Percentiles rank a stretch among this genome's conserved stretches.
Conservation (phyloP, 2,113 vertebrate genomes). For the Sardina pilchardus region DNA sequence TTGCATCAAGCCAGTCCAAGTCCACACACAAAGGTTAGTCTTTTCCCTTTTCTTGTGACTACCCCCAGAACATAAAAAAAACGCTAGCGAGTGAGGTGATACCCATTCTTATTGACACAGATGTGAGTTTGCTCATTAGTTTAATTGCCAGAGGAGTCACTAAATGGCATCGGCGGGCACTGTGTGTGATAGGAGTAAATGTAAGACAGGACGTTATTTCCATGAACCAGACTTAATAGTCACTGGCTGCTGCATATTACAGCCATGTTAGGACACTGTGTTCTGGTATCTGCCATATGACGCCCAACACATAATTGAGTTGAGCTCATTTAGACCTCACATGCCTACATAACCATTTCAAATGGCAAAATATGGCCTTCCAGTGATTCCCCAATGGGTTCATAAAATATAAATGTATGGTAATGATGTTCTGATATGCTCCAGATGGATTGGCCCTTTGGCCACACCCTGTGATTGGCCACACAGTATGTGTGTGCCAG, state of each 20-base stretch:
- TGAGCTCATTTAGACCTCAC: not conserved
- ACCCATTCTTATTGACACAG: no score
- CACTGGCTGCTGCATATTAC: not conserved
- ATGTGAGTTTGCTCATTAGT: not conserved
- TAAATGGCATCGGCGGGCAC: not conserved
- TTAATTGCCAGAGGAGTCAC: not conserved
- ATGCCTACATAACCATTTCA: not conserved
- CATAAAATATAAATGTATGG: not conserved
- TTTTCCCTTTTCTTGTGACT: not conserved
- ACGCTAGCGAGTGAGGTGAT: not conserved
- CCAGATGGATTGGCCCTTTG: not conserved
- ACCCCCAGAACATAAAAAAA: not conserved
- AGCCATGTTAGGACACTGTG: not conserved
- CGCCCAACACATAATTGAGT: not conserved
- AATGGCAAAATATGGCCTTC: not conserved
- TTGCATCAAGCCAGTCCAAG: constrained; percentile 82
- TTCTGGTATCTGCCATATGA: not conserved
- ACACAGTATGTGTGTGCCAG: not conserved
- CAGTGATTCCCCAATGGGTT: not conserved
- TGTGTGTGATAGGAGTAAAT: not conserved
- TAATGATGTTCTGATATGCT: not conserved
- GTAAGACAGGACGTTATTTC: not conserved
- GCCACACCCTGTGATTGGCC: not conserved
- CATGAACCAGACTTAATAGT: not conserved
- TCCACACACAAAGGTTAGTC: constrained; percentile 81